Percentiles rank a stretch among this genome's conserved stretches.
Evolutionary conservation across 2,888 invertebrate genomes (phyloP).

Genomic region (Polydrusus tereticollis): DNA sequence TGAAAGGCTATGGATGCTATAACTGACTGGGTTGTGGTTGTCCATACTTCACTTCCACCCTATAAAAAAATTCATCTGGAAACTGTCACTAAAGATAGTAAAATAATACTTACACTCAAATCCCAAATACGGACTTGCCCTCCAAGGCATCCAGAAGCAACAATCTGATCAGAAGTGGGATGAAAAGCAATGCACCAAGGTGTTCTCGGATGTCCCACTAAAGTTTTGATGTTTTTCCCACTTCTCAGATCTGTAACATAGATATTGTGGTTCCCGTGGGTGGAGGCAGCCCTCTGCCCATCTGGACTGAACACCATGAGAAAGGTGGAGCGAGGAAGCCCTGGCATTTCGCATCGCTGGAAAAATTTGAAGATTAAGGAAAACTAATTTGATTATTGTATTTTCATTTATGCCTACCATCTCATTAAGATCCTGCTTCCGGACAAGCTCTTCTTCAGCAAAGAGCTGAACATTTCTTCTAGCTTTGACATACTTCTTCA

Average conservation of each 20-base stretch:
- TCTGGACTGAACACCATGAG: conserved; percentile 91
- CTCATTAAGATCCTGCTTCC: conserved; percentile 56
- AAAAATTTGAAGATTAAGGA: conserved; percentile 37
- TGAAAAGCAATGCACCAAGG: conserved; percentile 94
- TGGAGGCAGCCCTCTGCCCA: conserved; percentile 87
- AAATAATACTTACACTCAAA: conserved; percentile 70
- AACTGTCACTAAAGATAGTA: no score
- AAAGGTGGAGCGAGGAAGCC: conserved; percentile 84
- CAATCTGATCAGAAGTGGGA: conserved; percentile 84
- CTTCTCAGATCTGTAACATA: conserved; percentile 85
- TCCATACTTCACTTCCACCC: conserved; percentile 91
- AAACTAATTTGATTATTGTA: not conserved
- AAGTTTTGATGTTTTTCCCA: conserved; percentile 81
- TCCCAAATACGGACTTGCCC: conserved; percentile 95
- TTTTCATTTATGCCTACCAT: conserved; percentile 52
- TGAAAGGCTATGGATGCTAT: conserved; percentile 91
- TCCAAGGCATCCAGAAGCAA: conserved; percentile 89
- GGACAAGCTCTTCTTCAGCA: conserved; percentile 59
- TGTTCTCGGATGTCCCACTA: conserved; percentile 87
- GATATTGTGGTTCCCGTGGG: conserved; percentile 91
- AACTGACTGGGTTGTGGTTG: conserved; percentile 78
- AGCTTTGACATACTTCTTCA: conserved; percentile 50
- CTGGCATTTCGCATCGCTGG: conserved; percentile 76
- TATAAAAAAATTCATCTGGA: conserved; percentile 65
- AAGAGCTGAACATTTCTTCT: conserved; percentile 56